Evolutionary conservation across 2,888 invertebrate species (phyloP).

Genomic region (Phlogophora meticulosa): DNA sequence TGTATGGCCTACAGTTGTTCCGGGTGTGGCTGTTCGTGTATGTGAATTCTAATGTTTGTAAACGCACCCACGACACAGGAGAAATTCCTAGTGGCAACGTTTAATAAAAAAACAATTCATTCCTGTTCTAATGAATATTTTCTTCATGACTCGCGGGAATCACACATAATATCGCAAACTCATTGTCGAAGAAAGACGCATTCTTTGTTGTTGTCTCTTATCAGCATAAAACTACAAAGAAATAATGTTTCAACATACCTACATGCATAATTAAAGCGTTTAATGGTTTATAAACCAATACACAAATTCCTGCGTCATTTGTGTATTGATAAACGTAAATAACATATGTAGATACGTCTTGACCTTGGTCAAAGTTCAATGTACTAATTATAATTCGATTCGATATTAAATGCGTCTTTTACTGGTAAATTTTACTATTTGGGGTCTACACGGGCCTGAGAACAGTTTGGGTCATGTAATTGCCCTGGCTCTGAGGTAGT

Average conservation of each 20-base stretch:
- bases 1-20: no score
- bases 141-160: neutral
- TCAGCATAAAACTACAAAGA: neutral
- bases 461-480: no score
- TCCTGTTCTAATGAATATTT: neutral
- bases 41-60: no score
- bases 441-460: no score
- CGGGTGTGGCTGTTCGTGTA: no score
- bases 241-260: slow-evolving; percentile 3
- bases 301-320: slow-evolving; percentile 27
- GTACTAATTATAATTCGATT: slow-evolving; percentile 20
- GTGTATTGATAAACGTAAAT: slow-evolving; percentile 17
- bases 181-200: slow-evolving; percentile 15
- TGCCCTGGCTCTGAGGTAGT: no score
- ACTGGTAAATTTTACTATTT: no score
- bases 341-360: slow-evolving; percentile 19
- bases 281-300: neutral
- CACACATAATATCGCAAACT: slow-evolving; percentile 1
- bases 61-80: no score
- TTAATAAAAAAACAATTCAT: neutral
- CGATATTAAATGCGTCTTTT: no score
- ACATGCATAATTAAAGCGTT: slow-evolving; percentile 20
- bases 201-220: slow-evolving; percentile 7
- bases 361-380: slow-evolving; percentile 34
- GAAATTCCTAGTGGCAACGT: no score